phyloP scores from a whole-genome alignment of 1,140 invertebrate species.

The Musca vetustissima region DNA sequence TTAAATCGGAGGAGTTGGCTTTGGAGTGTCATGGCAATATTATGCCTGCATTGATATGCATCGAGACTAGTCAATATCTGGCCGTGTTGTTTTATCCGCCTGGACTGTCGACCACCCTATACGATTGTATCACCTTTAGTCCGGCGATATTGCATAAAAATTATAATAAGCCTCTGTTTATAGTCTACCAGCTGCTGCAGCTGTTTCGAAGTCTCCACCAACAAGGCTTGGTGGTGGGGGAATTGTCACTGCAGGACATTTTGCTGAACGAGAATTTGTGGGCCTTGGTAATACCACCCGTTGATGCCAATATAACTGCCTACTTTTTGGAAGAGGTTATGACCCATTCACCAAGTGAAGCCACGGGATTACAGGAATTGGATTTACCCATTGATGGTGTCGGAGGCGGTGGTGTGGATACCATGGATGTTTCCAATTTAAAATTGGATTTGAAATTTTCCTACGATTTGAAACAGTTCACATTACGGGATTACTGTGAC shows the following conservation, averaged over 20 bases:
- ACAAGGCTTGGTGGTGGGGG: constrained; percentile 75
- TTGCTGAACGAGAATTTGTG: constrained; percentile 83
- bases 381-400: background rate
- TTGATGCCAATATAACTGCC: constrained; percentile 60
- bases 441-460: constrained; percentile 50
- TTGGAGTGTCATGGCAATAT: constrained; percentile 67
- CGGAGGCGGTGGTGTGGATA: too few species aligned
- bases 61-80: constrained; percentile 72
- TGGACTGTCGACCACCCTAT: constrained; percentile 70
- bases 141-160: constrained; percentile 76
- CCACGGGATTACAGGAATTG: background rate
- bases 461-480: constrained; percentile 49
- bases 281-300: constrained; percentile 70
- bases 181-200: constrained; percentile 85
- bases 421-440: background rate
- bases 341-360: constrained; percentile 25
- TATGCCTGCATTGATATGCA: constrained; percentile 67
- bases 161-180: constrained; percentile 78
- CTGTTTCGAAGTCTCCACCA: constrained; percentile 75
- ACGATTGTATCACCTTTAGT: constrained; percentile 85
- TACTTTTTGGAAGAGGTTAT: constrained; percentile 25
- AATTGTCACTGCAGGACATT: constrained; percentile 78
- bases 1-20: background rate
- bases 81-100: constrained; percentile 69
- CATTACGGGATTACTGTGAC: constrained; percentile 60